These are phyloP conservation scores for Lydus trimaculatus DNA, from an alignment of 2,888 invertebrate species.

Conservation along the genomic window DNA sequence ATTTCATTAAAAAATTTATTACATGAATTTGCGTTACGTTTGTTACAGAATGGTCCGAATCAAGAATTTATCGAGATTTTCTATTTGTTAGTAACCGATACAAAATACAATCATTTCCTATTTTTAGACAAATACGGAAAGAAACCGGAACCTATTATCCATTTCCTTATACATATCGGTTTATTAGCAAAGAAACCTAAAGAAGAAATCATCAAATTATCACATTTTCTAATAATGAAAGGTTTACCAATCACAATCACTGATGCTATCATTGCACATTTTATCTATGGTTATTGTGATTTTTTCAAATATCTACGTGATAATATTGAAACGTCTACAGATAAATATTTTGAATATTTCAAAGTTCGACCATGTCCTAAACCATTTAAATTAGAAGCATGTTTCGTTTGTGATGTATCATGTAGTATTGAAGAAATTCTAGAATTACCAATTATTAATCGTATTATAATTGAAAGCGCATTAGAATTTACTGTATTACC, in stretches of 20 bases:
- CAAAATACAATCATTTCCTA: background rate
- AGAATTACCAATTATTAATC: background rate
- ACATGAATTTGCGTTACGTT: background rate
- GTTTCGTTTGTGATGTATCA: background rate
- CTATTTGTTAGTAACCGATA: background rate
- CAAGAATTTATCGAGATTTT: background rate
- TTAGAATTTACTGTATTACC: background rate
- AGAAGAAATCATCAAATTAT: background rate
- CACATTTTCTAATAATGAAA: background rate
- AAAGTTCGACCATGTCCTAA: background rate
- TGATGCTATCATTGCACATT: background rate
- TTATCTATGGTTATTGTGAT: background rate
- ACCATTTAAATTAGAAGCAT: background rate
- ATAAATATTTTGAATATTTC: background rate
- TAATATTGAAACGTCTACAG: background rate
- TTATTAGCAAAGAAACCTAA: background rate
- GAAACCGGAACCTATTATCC: background rate
- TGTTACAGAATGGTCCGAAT: background rate
- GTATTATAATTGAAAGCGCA: background rate
- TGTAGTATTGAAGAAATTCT: background rate
- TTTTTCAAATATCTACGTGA: background rate
- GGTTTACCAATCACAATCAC: background rate
- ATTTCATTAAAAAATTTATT: background rate
- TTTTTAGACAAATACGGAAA: background rate
- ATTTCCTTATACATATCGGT: background rate